Conservation (phyloP, 1,140 invertebrate genomes). For the Temnothorax longispinosus region DNA sequence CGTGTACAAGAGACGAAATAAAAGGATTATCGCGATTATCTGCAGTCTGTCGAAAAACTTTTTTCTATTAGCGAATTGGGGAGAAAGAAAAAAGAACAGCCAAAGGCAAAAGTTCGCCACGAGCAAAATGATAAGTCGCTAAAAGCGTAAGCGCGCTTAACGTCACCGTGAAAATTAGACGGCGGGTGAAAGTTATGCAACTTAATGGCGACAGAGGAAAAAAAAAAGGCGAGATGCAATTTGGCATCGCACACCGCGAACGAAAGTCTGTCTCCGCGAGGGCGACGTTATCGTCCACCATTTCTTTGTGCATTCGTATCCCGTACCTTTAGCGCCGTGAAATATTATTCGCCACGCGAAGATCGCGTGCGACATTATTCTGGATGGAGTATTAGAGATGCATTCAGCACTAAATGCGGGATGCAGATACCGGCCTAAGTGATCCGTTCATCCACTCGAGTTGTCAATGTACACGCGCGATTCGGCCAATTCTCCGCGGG, state of each 20-base stretch:
- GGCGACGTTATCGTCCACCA: background rate
- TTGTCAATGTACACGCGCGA: conserved; percentile 33
- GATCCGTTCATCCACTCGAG: conserved; percentile 38
- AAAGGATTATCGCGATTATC: conserved; percentile 14
- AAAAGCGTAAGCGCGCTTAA: conserved; percentile 56
- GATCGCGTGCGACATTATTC: conserved; percentile 6
- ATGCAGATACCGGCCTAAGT: conserved; percentile 9
- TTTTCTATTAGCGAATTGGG: background rate
- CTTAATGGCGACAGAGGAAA: background rate
- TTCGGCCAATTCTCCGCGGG: conserved; percentile 32
- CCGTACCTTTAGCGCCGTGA: background rate
- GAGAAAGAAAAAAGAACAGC: background rate
- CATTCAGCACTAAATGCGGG: conserved; percentile 11
- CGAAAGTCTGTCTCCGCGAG: conserved; percentile 1
- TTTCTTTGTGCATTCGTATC: background rate
- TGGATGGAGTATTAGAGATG: background rate
- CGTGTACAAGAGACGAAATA: background rate
- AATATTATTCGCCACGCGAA: conserved; percentile 1
- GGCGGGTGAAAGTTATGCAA: conserved; percentile 45
- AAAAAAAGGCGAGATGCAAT: conserved; percentile 4
- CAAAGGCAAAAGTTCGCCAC: conserved; percentile 27
- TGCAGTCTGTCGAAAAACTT: conserved; percentile 8
- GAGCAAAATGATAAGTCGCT: conserved; percentile 52
- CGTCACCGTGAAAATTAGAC: conserved; percentile 48
- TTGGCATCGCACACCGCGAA: conserved; percentile 1